These are phyloP conservation scores for Epizoanthus stellaris DNA, from an alignment of 92 coral and sea anemone species.

Conservation along the genomic window DNA sequence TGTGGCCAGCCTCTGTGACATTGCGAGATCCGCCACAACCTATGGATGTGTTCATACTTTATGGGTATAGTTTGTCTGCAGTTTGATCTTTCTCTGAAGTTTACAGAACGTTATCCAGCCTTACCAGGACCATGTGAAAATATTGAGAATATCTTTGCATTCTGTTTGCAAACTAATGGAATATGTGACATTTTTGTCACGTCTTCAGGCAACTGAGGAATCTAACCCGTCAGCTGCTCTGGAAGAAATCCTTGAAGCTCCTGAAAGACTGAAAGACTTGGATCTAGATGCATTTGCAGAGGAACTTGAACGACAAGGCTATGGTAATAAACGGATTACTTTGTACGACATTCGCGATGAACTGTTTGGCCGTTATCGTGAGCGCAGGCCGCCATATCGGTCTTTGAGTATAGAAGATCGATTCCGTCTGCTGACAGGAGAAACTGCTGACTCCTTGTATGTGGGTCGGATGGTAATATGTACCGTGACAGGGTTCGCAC, in stretches of 20 bases:
- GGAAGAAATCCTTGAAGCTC: constrained; percentile 93
- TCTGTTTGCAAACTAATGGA: too few species aligned
- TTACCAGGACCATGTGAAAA: too few species aligned
- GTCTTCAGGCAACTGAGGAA: constrained; percentile 84
- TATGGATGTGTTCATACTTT: too few species aligned
- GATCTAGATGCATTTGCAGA: constrained; percentile 98
- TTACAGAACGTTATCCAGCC: too few species aligned
- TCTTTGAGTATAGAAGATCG: constrained; percentile 88
- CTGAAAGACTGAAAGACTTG: constrained; percentile 92
- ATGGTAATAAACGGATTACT: constrained; percentile 92
- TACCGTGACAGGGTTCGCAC: constrained; percentile 92
- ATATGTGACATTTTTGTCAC: background rate
- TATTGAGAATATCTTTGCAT: too few species aligned
- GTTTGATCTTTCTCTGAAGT: too few species aligned
- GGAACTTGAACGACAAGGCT: constrained; percentile 94
- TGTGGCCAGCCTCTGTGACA: too few species aligned
- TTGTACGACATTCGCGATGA: constrained; percentile 98
- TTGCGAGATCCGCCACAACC: too few species aligned
- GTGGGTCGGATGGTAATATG: constrained; percentile 92
- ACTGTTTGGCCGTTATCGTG: constrained; percentile 91
- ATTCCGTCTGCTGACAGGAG: constrained; percentile 91
- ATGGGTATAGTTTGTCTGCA: too few species aligned
- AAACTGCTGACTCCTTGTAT: constrained; percentile 79
- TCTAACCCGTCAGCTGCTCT: constrained; percentile 97
- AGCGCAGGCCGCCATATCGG: constrained; percentile 88